phyloP scores from a whole-genome alignment of 1,140 invertebrate genomes.

The Camponotus vicinus region DNA sequence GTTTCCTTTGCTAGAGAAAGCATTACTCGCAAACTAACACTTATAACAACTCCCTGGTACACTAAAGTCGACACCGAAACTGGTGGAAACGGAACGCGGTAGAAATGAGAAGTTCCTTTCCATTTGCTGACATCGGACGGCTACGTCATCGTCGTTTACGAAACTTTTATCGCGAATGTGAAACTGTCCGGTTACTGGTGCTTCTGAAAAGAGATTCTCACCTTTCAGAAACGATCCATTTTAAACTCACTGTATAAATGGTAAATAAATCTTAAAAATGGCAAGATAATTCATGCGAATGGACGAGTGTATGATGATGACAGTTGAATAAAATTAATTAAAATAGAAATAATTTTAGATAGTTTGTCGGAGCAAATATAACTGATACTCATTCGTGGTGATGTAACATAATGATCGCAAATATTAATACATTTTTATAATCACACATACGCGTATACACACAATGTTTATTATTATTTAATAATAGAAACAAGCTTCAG shows the following conservation, averaged over 20 bases:
- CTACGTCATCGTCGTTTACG: constrained; percentile 51
- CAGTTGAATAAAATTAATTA: neutral
- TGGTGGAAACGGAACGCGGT: constrained; percentile 32
- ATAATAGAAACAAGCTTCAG: neutral
- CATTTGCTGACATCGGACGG: constrained; percentile 52
- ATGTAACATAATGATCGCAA: neutral
- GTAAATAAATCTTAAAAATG: constrained; percentile 34
- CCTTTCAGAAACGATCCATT: constrained; percentile 40
- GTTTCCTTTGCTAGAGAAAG: constrained; percentile 26
- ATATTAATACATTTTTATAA: constrained; percentile 4
- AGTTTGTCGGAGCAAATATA: neutral
- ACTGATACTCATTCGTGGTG: neutral
- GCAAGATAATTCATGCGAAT: neutral
- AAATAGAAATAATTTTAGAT: neutral
- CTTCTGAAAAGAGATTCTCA: constrained; percentile 56
- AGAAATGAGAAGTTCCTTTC: constrained; percentile 33
- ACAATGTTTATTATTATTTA: neutral
- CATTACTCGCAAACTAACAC: constrained; percentile 44
- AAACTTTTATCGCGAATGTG: constrained; percentile 61
- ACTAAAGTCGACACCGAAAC: constrained; percentile 54
- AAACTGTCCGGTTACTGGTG: constrained; percentile 55
- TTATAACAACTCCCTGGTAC: constrained; percentile 44
- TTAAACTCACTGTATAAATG: constrained; percentile 35
- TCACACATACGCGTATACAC: neutral
- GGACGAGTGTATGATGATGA: too few species aligned